These are phyloP conservation scores for Dipus sagitta DNA, from an alignment of 2,797 vertebrate genomes.

Conservation along the genomic window DNA sequence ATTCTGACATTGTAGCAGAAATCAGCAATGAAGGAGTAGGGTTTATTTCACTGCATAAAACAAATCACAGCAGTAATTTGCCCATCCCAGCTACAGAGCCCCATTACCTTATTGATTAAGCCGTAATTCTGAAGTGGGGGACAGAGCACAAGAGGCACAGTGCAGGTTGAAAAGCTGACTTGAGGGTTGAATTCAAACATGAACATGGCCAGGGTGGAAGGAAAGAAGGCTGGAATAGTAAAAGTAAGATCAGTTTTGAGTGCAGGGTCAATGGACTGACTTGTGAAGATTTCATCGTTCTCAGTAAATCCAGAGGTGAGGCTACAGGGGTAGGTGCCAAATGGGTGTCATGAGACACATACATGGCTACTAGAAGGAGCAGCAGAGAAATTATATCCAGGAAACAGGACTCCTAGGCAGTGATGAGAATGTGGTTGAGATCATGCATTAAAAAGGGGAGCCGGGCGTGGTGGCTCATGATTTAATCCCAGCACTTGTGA, in stretches of 20 bases:
- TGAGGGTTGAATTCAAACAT: neutral
- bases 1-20: neutral
- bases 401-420: neutral
- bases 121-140: neutral
- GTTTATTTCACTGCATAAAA: neutral
- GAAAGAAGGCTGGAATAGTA: rapidly evolving
- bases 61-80: neutral
- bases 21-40: neutral
- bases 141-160: neutral
- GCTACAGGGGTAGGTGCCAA: neutral
- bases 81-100: neutral
- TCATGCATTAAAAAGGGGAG: neutral
- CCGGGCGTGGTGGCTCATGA: no score
- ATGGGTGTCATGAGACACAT: neutral
- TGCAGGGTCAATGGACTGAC: neutral
- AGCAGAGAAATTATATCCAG: neutral
- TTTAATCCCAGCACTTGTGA: no score
- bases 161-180: neutral
- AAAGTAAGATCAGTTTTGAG: no score
- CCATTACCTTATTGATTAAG: neutral
- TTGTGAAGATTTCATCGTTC: neutral
- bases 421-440: neutral
- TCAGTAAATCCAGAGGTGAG: neutral
- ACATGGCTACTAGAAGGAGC: neutral
- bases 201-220: neutral